Evolutionary conservation across 2,113 vertebrate species (phyloP).

Genomic region (Colius striatus): DNA sequence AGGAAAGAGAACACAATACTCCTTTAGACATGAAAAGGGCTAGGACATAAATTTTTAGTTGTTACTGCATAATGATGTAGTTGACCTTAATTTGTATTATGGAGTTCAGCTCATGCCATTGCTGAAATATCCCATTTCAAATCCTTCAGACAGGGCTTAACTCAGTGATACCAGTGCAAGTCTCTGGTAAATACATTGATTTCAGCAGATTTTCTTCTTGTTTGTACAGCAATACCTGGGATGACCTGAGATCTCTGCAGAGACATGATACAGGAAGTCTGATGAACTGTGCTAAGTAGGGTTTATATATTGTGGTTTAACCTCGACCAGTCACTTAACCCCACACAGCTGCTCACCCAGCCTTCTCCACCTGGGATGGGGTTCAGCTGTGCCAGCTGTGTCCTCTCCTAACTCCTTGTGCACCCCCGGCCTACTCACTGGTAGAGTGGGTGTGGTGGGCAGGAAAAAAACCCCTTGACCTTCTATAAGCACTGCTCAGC

Average conservation of each 20-base stretch:
- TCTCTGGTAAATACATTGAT: neutral
- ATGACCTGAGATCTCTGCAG: neutral
- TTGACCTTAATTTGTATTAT: neutral
- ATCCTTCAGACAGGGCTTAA: neutral
- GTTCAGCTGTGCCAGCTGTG: too few relatives aligned
- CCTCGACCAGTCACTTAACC: too few relatives aligned
- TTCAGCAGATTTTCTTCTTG: neutral
- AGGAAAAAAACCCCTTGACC: too few relatives aligned
- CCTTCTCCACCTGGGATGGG: too few relatives aligned
- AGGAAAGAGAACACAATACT: neutral
- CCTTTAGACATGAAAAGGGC: fast-evolving
- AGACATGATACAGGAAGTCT: neutral
- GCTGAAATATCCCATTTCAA: neutral
- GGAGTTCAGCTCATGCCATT: neutral
- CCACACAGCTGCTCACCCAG: too few relatives aligned
- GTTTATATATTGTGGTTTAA: too few relatives aligned
- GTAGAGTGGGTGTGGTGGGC: too few relatives aligned
- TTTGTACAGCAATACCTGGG: neutral
- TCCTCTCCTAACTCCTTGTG: too few relatives aligned
- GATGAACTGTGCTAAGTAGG: neutral
- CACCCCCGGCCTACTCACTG: too few relatives aligned
- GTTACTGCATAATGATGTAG: neutral
- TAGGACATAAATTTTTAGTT: neutral
- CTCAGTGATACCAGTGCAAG: neutral
- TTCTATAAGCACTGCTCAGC: too few relatives aligned